A percentile compares a stretch with the other conserved stretches of the same genome.
phyloP scores from a whole-genome alignment of 2,113 vertebrate genomes.

The Gadus chalcogrammus region DNA sequence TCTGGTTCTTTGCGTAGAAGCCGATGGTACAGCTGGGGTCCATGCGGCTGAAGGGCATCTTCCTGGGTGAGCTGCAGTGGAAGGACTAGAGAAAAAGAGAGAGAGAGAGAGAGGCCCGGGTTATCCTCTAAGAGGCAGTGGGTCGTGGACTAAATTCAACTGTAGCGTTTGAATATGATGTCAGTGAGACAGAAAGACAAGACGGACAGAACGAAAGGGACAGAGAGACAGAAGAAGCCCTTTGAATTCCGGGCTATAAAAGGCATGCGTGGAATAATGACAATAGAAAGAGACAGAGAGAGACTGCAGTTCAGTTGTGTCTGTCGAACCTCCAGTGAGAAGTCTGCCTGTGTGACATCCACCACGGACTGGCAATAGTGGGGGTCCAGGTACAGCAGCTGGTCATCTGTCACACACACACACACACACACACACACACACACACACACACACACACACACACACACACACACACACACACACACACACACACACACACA shows the following conservation, averaged over 20 bases:
- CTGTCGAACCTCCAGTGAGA: constrained; percentile 78
- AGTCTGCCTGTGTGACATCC: constrained; percentile 77
- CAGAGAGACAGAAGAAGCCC: neutral
- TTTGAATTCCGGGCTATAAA: neutral
- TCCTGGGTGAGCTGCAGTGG: constrained; percentile 87
- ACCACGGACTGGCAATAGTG: constrained; percentile 89
- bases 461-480: no score
- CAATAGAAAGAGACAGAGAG: neutral
- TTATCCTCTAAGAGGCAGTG: neutral
- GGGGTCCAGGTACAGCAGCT: constrained; percentile 88
- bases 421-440: neutral
- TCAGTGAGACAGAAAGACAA: neutral
- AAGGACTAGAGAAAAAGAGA: constrained; percentile 72
- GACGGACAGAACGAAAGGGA: neutral
- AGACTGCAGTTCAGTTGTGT: constrained; percentile 13
- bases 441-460: no score
- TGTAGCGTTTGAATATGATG: neutral
- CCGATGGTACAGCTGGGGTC: constrained; percentile 92
- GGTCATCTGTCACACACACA: constrained; percentile 76
- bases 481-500: no score
- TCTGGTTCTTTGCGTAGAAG: constrained; percentile 81
- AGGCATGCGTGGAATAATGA: neutral
- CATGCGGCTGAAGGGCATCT: constrained; percentile 87
- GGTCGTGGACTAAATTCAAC: neutral
- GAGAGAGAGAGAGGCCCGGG: neutral